Evolutionary conservation across 2,888 invertebrate genomes (phyloP).

Genomic region (Platycnemis pennipes): DNA sequence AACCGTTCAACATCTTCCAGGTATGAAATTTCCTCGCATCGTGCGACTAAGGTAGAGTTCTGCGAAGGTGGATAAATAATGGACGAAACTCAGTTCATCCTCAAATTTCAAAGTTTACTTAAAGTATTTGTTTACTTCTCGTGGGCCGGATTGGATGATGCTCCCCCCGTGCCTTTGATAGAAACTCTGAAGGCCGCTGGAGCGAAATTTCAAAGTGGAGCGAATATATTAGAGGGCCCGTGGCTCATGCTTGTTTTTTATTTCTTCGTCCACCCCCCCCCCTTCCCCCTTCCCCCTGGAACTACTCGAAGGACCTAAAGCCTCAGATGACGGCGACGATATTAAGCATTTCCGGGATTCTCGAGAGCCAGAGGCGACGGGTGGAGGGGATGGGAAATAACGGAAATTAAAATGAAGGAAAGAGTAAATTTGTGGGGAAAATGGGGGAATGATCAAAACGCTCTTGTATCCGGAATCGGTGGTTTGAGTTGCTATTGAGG

Average conservation of each 20-base stretch:
- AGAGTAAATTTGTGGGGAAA: neutral
- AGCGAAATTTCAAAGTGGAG: constrained; percentile 9
- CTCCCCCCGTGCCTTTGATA: neutral
- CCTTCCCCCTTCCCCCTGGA: neutral
- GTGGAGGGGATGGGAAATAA: neutral
- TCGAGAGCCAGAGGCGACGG: neutral
- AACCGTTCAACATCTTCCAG: neutral
- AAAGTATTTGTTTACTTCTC: neutral
- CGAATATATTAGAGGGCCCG: neutral
- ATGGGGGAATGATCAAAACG: neutral
- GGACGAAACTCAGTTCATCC: neutral
- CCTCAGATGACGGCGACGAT: neutral
- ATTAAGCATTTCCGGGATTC: neutral
- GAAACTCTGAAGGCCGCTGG: neutral
- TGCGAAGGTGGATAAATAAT: neutral
- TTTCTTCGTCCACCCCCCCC: neutral
- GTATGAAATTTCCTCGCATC: neutral
- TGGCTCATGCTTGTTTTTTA: neutral
- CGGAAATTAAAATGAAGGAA: neutral
- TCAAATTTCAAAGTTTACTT: neutral
- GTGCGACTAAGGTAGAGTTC: neutral
- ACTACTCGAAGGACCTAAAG: neutral
- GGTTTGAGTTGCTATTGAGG: neutral
- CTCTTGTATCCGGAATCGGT: neutral
- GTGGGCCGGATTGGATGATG: neutral